Conservation (phyloP, 2,797 vertebrate species). For the Sciaenops ocellatus region DNA sequence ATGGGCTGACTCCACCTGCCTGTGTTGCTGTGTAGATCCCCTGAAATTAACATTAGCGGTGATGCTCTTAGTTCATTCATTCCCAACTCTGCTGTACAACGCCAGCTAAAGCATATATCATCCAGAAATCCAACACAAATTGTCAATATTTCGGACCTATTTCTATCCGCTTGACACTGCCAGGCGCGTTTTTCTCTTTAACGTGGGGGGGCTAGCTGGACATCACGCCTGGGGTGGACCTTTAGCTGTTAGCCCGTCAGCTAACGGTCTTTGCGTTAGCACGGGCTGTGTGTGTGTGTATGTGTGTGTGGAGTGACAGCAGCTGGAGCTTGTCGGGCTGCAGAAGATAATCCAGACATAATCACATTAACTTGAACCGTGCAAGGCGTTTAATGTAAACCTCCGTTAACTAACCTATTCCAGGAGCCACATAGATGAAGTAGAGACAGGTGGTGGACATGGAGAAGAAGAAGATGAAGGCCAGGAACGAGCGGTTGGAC, state of each 20-base stretch:
- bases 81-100: background rate
- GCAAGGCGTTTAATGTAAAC: conserved; percentile 20
- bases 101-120: background rate
- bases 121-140: background rate
- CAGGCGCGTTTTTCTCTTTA: background rate
- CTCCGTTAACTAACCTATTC: conserved; percentile 90
- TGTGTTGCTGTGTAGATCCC: background rate
- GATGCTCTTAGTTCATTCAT: conserved; percentile 28
- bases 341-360: conserved; percentile 38
- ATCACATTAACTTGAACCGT: conserved; percentile 52
- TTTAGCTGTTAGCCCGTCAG: conserved; percentile 28
- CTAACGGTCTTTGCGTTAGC: conserved; percentile 12
- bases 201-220: background rate
- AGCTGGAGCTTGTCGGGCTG: background rate
- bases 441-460: conserved; percentile 96
- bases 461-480: conserved; percentile 96
- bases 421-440: conserved; percentile 96
- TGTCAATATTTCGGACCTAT: rapidly evolving
- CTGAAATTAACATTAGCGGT: background rate
- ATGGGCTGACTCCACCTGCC: background rate
- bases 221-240: conserved; percentile 11
- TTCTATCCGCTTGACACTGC: too few species aligned
- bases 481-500: conserved; percentile 94
- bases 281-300: background rate
- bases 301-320: background rate